phyloP scores from a whole-genome alignment of 2,113 vertebrate genomes.

The Callocephalon fimbriatum region DNA sequence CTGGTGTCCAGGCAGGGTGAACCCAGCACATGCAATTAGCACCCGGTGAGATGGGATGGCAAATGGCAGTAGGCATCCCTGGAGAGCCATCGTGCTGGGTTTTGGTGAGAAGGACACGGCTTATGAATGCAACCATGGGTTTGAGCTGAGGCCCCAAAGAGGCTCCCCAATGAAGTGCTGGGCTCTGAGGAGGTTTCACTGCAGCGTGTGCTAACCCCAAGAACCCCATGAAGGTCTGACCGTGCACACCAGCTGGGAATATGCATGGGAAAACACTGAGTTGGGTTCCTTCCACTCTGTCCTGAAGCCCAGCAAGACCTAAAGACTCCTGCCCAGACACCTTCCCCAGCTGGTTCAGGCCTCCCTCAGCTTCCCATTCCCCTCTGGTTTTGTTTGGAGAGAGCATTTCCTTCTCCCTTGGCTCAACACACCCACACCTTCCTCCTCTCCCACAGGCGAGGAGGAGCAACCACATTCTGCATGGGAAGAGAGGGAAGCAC shows the following conservation, averaged over 20 bases:
- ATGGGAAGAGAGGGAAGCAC: not conserved
- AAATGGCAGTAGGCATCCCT: fast-evolving
- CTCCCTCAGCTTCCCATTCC: not conserved
- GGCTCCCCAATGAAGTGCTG: not conserved
- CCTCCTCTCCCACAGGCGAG: not conserved
- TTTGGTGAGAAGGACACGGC: fast-evolving
- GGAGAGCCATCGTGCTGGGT: fast-evolving
- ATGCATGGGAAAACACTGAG: fast-evolving
- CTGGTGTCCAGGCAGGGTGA: not conserved
- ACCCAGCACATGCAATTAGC: not conserved
- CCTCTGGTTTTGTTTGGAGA: not conserved
- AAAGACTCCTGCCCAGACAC: not conserved
- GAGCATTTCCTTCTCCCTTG: not conserved
- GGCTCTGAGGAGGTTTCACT: not conserved
- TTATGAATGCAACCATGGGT: fast-evolving
- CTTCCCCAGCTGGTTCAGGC: not conserved
- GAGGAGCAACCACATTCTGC: not conserved
- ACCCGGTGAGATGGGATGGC: not conserved
- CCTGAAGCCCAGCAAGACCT: not conserved
- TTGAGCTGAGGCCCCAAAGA: not conserved
- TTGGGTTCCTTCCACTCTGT: not conserved
- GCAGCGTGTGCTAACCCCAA: not conserved
- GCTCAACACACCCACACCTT: not conserved
- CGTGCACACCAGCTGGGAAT: fast-evolving
- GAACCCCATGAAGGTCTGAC: not conserved